These are phyloP conservation scores for Myocastor coypus DNA, from an alignment of 2,113 vertebrate species.

Conservation along the genomic window DNA sequence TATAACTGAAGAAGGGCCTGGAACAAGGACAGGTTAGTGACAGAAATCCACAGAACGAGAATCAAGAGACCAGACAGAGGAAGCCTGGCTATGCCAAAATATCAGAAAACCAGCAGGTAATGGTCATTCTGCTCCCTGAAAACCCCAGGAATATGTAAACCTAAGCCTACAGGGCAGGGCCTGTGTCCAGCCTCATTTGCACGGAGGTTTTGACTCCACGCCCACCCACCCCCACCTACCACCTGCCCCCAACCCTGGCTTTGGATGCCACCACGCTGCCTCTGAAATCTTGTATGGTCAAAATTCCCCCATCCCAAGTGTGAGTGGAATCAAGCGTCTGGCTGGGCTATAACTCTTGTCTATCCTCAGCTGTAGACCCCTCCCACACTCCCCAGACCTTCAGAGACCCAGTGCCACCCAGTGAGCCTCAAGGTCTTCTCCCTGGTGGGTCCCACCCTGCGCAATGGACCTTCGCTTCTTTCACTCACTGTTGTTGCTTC, in stretches of 20 bases:
- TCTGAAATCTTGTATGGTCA: not conserved
- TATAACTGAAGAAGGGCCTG: not conserved
- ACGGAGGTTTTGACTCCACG: not conserved
- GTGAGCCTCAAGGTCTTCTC: not conserved
- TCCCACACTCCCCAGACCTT: not conserved
- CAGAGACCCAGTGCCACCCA: not conserved
- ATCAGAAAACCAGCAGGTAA: not conserved
- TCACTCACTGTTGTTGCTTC: not conserved
- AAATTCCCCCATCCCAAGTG: not conserved
- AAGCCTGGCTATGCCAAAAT: not conserved
- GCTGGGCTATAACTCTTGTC: not conserved
- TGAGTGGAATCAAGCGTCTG: not conserved
- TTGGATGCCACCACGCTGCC: not conserved
- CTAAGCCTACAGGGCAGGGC: not conserved
- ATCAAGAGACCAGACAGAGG: not conserved
- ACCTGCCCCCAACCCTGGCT: not conserved
- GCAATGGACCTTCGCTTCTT: not conserved
- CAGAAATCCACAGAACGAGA: not conserved
- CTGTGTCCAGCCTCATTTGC: not conserved
- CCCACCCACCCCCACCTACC: too few species aligned
- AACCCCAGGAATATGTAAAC: not conserved
- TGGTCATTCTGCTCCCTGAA: not conserved
- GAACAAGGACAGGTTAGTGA: not conserved
- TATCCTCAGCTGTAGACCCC: not conserved
- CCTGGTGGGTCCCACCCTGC: not conserved